Conservation (phyloP, 2,797 vertebrate genomes). For the Hippopotamyrus pictus region DNA sequence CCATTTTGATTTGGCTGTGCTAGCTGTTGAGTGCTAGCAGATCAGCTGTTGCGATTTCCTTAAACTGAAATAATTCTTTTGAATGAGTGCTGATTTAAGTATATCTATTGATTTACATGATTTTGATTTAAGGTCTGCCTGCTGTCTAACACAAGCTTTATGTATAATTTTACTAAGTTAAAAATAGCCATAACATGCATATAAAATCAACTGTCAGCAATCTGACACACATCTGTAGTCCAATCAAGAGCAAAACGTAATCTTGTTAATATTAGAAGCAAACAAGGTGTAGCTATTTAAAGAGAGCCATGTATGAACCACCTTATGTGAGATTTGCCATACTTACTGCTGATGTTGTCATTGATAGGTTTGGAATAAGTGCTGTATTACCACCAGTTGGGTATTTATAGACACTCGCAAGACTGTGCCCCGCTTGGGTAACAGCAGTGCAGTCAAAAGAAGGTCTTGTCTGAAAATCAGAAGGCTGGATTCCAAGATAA, state of each 20-base stretch:
- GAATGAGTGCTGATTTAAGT: neutral
- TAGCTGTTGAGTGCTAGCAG: neutral
- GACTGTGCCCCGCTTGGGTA: neutral
- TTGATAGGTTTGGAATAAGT: neutral
- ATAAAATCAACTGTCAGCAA: neutral
- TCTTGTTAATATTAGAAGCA: neutral
- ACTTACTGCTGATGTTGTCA: neutral
- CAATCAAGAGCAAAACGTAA: neutral
- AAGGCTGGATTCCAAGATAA: constrained; percentile 10
- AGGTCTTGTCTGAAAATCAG: constrained; percentile 16
- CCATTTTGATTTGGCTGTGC: neutral
- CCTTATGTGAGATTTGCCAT: neutral
- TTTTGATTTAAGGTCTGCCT: neutral
- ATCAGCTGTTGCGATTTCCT: neutral
- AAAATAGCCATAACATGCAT: neutral
- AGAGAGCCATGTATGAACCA: neutral
- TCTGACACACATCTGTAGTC: neutral
- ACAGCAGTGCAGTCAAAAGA: constrained; percentile 9
- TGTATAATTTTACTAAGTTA: neutral
- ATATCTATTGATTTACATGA: neutral
- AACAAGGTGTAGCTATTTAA: neutral
- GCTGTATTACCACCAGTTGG: neutral
- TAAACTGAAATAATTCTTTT: neutral
- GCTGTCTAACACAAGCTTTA: neutral
- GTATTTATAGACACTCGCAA: constrained; percentile 12